A percentile compares a stretch with the other conserved stretches of the same genome.
Evolutionary conservation across 2,888 invertebrate species (phyloP).

Genomic region (Smittia sp.): DNA sequence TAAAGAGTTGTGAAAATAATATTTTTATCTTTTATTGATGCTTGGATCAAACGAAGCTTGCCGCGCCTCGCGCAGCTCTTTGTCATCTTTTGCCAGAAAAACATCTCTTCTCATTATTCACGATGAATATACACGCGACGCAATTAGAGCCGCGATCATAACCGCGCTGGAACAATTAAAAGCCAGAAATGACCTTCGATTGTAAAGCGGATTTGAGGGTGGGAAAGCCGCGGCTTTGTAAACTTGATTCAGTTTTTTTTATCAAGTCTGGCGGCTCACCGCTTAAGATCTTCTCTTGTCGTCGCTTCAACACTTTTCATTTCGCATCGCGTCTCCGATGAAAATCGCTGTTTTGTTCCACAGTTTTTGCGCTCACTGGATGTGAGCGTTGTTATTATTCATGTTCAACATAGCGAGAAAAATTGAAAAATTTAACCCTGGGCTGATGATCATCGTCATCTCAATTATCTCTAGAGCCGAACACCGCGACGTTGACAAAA

Average conservation of each 20-base stretch:
- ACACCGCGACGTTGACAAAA: not conserved
- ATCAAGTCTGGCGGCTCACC: not conserved
- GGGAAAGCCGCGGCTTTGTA: not conserved
- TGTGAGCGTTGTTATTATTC: constrained; percentile 32
- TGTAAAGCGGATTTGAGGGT: not conserved
- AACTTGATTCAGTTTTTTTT: not conserved
- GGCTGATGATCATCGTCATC: constrained; percentile 34
- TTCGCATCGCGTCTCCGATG: constrained; percentile 18
- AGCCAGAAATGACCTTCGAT: not conserved
- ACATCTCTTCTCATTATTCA: not conserved
- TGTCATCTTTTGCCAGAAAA: not conserved
- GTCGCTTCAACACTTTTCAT: not conserved
- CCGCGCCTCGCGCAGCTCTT: not conserved
- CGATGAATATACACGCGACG: constrained; percentile 23
- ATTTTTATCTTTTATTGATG: not conserved
- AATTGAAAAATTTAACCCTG: constrained; percentile 23
- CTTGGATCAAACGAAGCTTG: not conserved
- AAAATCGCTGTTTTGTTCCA: constrained; percentile 13
- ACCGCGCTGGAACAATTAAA: too few species aligned
- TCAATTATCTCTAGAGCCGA: constrained; percentile 24
- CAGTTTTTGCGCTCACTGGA: constrained; percentile 29
- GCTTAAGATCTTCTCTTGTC: too few species aligned
- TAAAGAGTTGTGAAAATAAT: constrained; percentile 4
- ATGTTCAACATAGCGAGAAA: constrained; percentile 40
- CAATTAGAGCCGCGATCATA: too few species aligned